Conservation (phyloP, 2,113 vertebrate species). For the Xerus inauris region DNA sequence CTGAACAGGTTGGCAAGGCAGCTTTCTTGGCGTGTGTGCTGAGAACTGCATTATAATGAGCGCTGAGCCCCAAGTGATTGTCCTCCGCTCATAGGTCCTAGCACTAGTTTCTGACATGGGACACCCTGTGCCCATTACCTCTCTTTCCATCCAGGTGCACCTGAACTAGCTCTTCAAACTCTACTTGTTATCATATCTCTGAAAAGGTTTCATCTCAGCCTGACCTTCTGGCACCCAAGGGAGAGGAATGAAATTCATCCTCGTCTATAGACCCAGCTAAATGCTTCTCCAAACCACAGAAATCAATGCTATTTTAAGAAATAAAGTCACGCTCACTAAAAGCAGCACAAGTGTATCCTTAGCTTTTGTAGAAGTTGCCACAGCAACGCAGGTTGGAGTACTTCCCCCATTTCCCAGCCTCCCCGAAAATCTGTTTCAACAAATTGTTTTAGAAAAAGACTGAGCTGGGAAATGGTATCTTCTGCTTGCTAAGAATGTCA, state of each 20-base stretch:
- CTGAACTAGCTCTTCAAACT: conserved; percentile 51
- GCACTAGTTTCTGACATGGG: not conserved
- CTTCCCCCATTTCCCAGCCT: conserved; percentile 69
- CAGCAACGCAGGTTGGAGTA: conserved; percentile 80
- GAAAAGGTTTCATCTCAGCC: conserved; percentile 69
- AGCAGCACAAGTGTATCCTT: conserved; percentile 59
- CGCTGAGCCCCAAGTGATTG: not conserved
- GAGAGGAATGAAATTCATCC: conserved; percentile 38
- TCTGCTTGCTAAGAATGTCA: conserved; percentile 66
- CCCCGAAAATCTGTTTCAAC: conserved; percentile 77
- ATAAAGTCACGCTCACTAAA: conserved; percentile 56
- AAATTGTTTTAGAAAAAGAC: conserved; percentile 63
- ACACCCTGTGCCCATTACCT: not conserved
- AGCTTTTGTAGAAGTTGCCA: conserved; percentile 78
- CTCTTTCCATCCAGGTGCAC: not conserved
- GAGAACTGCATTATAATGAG: not conserved
- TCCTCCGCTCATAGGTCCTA: not conserved
- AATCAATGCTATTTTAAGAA: conserved; percentile 80
- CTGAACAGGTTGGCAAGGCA: not conserved
- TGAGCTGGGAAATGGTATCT: conserved; percentile 64
- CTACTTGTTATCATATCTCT: not conserved
- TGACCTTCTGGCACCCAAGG: conserved; percentile 56
- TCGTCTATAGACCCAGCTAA: conserved; percentile 61
- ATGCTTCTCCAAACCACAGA: conserved; percentile 48
- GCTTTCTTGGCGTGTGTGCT: not conserved